Evolutionary conservation across 1,140 invertebrate genomes (phyloP).

Genomic region (Patella vulgata): DNA sequence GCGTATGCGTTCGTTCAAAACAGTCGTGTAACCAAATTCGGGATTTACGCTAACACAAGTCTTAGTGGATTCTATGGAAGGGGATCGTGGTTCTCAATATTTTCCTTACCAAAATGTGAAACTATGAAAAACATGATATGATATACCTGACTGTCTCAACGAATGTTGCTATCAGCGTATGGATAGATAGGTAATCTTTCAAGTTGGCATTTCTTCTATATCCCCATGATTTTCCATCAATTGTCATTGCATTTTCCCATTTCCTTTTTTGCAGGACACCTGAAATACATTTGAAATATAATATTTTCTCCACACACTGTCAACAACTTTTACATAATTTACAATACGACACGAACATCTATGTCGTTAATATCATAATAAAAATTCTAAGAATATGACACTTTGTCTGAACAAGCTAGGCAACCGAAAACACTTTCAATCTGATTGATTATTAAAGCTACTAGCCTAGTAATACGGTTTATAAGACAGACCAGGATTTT

Average conservation of each 20-base stretch:
- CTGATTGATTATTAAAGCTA: no score
- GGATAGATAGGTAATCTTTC: constrained; percentile 76
- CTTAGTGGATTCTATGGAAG: background rate
- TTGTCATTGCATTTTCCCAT: constrained; percentile 78
- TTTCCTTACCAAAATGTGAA: constrained; percentile 87
- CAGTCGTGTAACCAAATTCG: background rate
- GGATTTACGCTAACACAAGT: background rate
- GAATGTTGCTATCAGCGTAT: constrained; percentile 79
- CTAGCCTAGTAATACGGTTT: no score
- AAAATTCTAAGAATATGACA: no score
- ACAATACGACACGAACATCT: no score
- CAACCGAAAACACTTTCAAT: no score
- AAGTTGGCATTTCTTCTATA: constrained; percentile 75
- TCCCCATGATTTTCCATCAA: constrained; percentile 84
- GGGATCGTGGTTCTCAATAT: background rate
- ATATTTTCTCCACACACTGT: no score
- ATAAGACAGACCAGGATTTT: no score
- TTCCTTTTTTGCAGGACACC: constrained; percentile 62
- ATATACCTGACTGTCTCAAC: constrained; percentile 75
- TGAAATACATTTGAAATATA: constrained; percentile 16
- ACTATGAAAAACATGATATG: background rate
- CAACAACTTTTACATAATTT: no score
- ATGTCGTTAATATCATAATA: no score
- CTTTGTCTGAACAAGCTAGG: no score
- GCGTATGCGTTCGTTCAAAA: background rate